These are phyloP conservation scores for Scelioninae gen. 2 DNA, from an alignment of 2,888 invertebrate species.

Conservation along the genomic window DNA sequence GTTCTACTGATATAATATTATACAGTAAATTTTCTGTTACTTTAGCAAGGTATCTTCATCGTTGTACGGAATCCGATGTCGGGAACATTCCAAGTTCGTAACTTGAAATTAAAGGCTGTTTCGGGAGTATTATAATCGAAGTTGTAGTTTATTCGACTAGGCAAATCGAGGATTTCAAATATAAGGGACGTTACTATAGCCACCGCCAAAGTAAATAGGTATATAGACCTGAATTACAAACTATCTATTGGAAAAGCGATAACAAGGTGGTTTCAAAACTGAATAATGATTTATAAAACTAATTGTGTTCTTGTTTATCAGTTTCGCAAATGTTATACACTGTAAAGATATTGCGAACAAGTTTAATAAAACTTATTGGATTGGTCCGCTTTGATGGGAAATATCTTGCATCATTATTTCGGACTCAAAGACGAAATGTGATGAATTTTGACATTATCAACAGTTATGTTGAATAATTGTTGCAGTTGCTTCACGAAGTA, in stretches of 20 bases:
- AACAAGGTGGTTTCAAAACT: conserved; percentile 22
- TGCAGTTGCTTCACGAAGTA: too few relatives aligned
- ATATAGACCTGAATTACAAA: conserved; percentile 69
- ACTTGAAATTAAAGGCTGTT: conserved; percentile 51
- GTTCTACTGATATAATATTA: conserved; percentile 11
- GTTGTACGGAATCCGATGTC: conserved; percentile 11
- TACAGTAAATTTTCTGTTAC: conserved; percentile 24
- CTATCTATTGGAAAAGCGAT: conserved; percentile 62
- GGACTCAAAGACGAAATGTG: too few relatives aligned
- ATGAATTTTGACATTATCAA: too few relatives aligned
- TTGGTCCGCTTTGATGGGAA: too few relatives aligned
- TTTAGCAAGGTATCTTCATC: conserved; percentile 33
- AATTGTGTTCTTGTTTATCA: not conserved
- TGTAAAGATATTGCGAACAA: too few relatives aligned
- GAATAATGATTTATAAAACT: conserved; percentile 14
- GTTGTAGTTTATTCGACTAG: conserved; percentile 59
- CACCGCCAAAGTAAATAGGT: conserved; percentile 66
- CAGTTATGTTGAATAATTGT: too few relatives aligned
- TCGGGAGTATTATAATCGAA: conserved; percentile 61
- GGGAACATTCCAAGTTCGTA: conserved; percentile 34
- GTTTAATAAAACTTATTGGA: too few relatives aligned
- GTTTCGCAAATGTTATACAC: not conserved
- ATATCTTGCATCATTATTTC: too few relatives aligned
- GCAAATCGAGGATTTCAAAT: conserved; percentile 63
- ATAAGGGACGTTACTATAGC: conserved; percentile 70